phyloP scores from a whole-genome alignment of 2,888 invertebrate species.

The Folsomia candida region DNA sequence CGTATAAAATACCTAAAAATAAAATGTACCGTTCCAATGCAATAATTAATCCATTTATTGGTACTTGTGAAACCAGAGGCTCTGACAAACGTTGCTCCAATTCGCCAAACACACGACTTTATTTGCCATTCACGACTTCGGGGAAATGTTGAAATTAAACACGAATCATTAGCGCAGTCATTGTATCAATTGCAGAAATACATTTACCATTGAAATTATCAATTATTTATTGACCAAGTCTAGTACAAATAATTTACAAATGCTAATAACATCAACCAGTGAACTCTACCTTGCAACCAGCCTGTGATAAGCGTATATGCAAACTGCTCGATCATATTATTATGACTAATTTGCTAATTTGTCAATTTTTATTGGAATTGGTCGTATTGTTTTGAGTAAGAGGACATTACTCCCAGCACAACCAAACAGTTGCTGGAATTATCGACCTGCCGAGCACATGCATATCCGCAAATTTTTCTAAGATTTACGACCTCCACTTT shows the following conservation, averaged over 20 bases:
- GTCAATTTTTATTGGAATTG: neutral
- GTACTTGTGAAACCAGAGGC: too few relatives aligned
- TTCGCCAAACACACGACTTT: neutral
- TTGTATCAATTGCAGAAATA: too few relatives aligned
- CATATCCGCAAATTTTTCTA: neutral
- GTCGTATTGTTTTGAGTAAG: conserved; percentile 1
- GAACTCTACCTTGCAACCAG: neutral
- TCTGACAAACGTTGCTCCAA: neutral
- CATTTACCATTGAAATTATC: too few relatives aligned
- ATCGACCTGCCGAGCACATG: too few relatives aligned
- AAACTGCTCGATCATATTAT: neutral
- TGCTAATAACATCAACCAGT: neutral
- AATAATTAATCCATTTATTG: too few relatives aligned
- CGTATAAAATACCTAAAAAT: neutral
- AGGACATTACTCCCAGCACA: conserved; percentile 2
- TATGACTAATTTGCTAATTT: neutral
- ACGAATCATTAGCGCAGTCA: too few relatives aligned
- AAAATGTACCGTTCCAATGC: too few relatives aligned
- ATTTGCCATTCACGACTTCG: neutral
- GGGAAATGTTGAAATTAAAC: neutral
- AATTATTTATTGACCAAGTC: neutral
- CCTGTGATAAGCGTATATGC: neutral
- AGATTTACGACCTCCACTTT: neutral
- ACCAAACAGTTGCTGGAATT: too few relatives aligned
- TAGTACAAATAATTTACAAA: neutral